Evolutionary conservation across 2,888 invertebrate species (phyloP).

Genomic region (Polia nebulosa): DNA sequence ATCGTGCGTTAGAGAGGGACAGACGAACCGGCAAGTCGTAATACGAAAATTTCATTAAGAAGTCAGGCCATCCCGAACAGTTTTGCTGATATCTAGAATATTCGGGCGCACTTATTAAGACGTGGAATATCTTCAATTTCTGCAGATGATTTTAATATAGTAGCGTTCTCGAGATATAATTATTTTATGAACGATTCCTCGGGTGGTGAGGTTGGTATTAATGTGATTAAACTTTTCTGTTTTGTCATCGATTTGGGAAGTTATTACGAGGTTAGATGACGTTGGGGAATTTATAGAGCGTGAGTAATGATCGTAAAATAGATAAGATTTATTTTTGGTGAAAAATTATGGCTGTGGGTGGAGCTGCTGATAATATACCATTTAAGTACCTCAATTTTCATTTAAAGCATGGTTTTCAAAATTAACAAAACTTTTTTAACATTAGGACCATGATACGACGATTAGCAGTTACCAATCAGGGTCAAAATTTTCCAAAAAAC

Average conservation of each 20-base stretch:
- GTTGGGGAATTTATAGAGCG: slow-evolving; percentile 25
- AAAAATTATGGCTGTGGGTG: not conserved
- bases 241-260: slow-evolving; percentile 44
- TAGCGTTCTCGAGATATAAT: slow-evolving; percentile 64
- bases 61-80: slow-evolving; percentile 86
- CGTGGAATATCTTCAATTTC: slow-evolving; percentile 84
- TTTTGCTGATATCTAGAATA: slow-evolving; percentile 88
- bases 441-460: slow-evolving; percentile 40
- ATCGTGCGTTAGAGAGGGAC: slow-evolving; percentile 71
- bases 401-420: slow-evolving; percentile 3
- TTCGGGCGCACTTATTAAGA: slow-evolving; percentile 86
- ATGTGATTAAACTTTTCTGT: slow-evolving; percentile 55
- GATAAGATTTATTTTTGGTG: slow-evolving; percentile 8
- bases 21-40: slow-evolving; percentile 80
- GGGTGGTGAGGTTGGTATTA: slow-evolving; percentile 42
- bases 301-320: slow-evolving; percentile 22
- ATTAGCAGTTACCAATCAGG: slow-evolving; percentile 56
- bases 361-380: not conserved
- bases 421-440: slow-evolving; percentile 22
- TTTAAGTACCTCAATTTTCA: not conserved
- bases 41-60: slow-evolving; percentile 91
- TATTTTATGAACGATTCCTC: slow-evolving; percentile 52
- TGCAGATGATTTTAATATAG: slow-evolving; percentile 84
- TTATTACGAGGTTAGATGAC: slow-evolving; percentile 31
- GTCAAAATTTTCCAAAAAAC: slow-evolving; percentile 45